Conservation (phyloP, 2,113 vertebrate genomes). For the Proterorhinus semilunaris region DNA sequence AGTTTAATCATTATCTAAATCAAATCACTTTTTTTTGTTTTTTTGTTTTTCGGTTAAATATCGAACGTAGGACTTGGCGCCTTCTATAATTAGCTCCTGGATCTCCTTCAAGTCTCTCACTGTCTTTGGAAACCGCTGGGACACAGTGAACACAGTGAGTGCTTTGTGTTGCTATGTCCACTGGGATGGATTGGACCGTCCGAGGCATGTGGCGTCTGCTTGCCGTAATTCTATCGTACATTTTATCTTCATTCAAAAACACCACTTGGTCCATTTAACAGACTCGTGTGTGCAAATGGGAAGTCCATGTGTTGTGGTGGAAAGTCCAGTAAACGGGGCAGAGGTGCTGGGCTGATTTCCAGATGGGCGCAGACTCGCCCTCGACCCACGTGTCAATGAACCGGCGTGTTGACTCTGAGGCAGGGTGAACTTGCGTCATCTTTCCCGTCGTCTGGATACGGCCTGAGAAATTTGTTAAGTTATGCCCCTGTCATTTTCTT, state of each 20-base stretch:
- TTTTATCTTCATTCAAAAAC: slow-evolving; percentile 6
- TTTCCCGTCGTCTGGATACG: slow-evolving; percentile 23
- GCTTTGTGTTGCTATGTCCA: slow-evolving; percentile 4
- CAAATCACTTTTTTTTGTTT: too few species aligned
- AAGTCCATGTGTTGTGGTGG: slow-evolving; percentile 55
- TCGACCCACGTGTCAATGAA: slow-evolving; percentile 58
- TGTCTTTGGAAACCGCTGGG: slow-evolving; percentile 16
- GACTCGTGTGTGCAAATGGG: slow-evolving; percentile 3
- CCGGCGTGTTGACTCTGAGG: slow-evolving; percentile 40
- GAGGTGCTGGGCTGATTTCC: slow-evolving; percentile 48
- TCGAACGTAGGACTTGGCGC: slow-evolving; percentile 27
- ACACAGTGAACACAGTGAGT: not conserved
- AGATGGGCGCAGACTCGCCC: slow-evolving; percentile 45
- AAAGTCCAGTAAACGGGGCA: slow-evolving; percentile 20
- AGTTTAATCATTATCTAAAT: too few species aligned
- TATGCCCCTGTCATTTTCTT: slow-evolving; percentile 21
- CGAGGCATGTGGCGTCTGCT: slow-evolving; percentile 2
- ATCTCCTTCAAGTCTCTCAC: not conserved
- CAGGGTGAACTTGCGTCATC: slow-evolving; percentile 36
- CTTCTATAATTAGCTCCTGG: slow-evolving; percentile 30
- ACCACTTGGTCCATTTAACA: slow-evolving; percentile 6
- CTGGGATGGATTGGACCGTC: slow-evolving; percentile 3
- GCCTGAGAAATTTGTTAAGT: slow-evolving; percentile 27
- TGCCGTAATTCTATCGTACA: not conserved
- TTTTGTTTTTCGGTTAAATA: not conserved